phyloP scores from a whole-genome alignment of 2,113 vertebrate species.

The Tetrax tetrax region DNA sequence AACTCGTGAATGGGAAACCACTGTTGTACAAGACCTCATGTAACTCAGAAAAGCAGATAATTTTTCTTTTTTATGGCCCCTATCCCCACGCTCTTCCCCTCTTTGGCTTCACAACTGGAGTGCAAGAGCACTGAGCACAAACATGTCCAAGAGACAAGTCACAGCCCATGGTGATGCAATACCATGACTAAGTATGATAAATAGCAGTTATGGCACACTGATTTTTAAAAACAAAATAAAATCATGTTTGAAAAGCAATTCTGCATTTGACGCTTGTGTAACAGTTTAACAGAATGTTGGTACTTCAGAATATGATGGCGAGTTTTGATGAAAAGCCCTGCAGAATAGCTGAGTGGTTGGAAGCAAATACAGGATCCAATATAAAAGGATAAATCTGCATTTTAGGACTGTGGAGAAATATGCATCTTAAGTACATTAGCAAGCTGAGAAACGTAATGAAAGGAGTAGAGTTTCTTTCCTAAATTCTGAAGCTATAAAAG shows the following conservation, averaged over 20 bases:
- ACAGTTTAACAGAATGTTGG: background rate
- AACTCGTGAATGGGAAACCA: background rate
- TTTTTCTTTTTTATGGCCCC: background rate
- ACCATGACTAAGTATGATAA: background rate
- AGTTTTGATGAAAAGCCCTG: background rate
- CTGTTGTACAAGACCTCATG: background rate
- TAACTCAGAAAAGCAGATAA: background rate
- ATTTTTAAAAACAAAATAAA: background rate
- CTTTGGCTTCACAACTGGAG: background rate
- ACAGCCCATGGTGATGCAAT: background rate
- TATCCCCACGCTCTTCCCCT: background rate
- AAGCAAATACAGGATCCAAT: background rate
- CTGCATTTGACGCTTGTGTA: background rate
- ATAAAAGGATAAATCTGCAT: background rate
- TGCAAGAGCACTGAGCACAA: background rate
- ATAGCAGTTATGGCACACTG: background rate
- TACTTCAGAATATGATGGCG: background rate
- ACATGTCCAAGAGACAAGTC: background rate
- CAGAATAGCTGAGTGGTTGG: background rate
- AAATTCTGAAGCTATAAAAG: background rate
- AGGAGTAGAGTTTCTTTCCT: background rate
- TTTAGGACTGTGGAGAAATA: background rate
- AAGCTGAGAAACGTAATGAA: background rate
- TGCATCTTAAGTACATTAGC: background rate
- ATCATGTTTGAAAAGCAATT: background rate